Conservation (phyloP, 2,888 invertebrate genomes). For the Eristalis tenax region DNA sequence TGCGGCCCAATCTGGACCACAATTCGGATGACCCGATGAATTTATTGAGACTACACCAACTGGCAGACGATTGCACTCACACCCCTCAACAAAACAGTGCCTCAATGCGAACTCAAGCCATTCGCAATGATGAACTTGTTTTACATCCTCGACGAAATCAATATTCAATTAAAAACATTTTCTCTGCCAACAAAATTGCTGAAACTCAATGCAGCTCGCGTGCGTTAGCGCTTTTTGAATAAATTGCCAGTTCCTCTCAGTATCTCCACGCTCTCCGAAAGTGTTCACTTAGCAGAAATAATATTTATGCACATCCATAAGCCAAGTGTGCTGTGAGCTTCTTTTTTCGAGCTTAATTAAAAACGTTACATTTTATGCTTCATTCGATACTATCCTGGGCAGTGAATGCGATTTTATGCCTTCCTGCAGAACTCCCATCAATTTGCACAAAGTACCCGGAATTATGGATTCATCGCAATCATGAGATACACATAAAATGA, state of each 20-base stretch:
- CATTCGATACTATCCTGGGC: neutral
- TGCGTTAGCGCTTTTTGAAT: neutral
- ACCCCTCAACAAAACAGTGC: too few relatives aligned
- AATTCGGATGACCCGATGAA: too few relatives aligned
- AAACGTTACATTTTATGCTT: neutral
- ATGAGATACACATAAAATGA: neutral
- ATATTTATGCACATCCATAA: neutral
- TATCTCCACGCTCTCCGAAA: slow-evolving; percentile 1
- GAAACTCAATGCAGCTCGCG: neutral
- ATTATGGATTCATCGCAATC: neutral
- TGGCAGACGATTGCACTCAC: too few relatives aligned
- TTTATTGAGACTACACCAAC: too few relatives aligned
- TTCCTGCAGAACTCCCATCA: neutral
- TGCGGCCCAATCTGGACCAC: too few relatives aligned
- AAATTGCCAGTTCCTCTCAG: slow-evolving; percentile 10
- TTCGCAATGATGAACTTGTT: neutral
- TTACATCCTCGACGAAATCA: slow-evolving; percentile 36
- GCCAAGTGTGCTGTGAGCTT: neutral
- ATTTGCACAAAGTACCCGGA: slow-evolving; percentile 13
- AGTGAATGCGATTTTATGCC: slow-evolving; percentile 3
- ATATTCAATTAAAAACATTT: slow-evolving; percentile 62
- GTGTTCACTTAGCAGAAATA: neutral
- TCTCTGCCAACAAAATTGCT: neutral
- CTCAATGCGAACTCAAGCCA: too few relatives aligned
- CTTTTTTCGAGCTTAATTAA: slow-evolving; percentile 24